phyloP scores from a whole-genome alignment of 2,888 invertebrate species.

The Temnothorax rugatulus region DNA sequence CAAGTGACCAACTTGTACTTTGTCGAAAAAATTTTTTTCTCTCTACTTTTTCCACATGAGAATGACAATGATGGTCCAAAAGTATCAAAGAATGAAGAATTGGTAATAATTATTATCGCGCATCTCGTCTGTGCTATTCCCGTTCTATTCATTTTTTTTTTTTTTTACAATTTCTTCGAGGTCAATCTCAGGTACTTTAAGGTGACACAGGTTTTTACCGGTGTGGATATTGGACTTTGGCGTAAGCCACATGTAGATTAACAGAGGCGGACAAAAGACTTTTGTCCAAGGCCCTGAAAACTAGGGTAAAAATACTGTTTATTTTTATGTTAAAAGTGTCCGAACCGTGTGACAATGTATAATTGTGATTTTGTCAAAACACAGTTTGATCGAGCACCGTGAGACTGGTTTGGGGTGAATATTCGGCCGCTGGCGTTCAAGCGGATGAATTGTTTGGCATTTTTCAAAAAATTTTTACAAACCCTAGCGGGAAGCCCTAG shows the following conservation, averaged over 20 bases:
- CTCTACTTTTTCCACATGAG: neutral
- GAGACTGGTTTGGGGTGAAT: conserved; percentile 96
- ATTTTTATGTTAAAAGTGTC: neutral
- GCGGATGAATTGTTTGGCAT: conserved; percentile 98
- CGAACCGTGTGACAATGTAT: neutral
- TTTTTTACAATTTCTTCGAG: conserved; percentile 92
- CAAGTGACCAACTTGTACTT: neutral
- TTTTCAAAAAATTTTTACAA: conserved; percentile 94
- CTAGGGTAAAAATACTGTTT: conserved; percentile 88
- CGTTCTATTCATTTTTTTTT: conserved; percentile 23
- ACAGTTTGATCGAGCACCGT: conserved; percentile 95
- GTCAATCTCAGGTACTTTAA: conserved; percentile 89
- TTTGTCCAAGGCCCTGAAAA: conserved; percentile 98
- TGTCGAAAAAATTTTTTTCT: neutral
- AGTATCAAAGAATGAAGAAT: neutral
- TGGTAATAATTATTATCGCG: no score
- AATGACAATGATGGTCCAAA: neutral
- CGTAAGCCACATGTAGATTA: conserved; percentile 95
- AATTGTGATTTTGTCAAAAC: conserved; percentile 15
- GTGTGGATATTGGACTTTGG: conserved; percentile 98
- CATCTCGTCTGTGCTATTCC: neutral
- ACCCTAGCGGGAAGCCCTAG: conserved; percentile 95
- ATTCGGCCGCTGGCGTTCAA: conserved; percentile 92
- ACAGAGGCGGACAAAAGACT: conserved; percentile 97
- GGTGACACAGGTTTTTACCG: conserved; percentile 95